A percentile compares a stretch with the other conserved stretches of the same genome.
phyloP scores from a whole-genome alignment of 2,113 vertebrate genomes.

The Myanophis thanlyinensis region DNA sequence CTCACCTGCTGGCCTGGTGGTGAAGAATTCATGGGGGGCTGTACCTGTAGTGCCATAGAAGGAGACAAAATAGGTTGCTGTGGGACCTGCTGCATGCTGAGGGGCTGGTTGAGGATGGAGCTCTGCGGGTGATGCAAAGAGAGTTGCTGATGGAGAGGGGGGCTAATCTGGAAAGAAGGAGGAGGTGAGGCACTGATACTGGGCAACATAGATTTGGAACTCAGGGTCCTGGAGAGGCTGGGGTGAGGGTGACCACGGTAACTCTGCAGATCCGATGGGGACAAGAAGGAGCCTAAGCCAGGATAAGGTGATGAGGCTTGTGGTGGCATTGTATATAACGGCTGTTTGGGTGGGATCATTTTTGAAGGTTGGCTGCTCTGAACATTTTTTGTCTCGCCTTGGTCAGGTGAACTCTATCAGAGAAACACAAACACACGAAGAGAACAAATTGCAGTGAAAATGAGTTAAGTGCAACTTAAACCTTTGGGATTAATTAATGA shows the following conservation, averaged over 20 bases:
- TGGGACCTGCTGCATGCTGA: slow-evolving; percentile 95
- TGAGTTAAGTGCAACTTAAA: fast-evolving
- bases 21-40: slow-evolving; percentile 87
- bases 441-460: neutral
- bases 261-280: slow-evolving; percentile 90
- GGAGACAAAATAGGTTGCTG: slow-evolving; percentile 93
- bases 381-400: slow-evolving; percentile 82
- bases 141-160: slow-evolving; percentile 94
- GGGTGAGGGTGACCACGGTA: slow-evolving; percentile 87
- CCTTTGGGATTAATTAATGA: neutral
- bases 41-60: slow-evolving; percentile 95
- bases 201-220: slow-evolving; percentile 91
- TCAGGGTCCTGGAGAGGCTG: slow-evolving; percentile 84
- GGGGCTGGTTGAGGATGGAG: slow-evolving; percentile 89
- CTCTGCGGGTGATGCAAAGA: slow-evolving; percentile 86
- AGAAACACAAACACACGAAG: neutral
- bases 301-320: slow-evolving; percentile 89
- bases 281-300: slow-evolving; percentile 87
- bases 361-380: slow-evolving; percentile 87
- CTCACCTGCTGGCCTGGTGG: slow-evolving; percentile 95
- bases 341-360: slow-evolving; percentile 89
- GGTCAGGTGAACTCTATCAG: slow-evolving; percentile 86
- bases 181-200: slow-evolving; percentile 94
- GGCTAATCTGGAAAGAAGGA: slow-evolving; percentile 93
- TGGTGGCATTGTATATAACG: slow-evolving; percentile 87